Percentiles rank a stretch among this genome's conserved stretches.
Evolutionary conservation across 2,888 invertebrate species (phyloP).

Genomic region (Nebria salina): DNA sequence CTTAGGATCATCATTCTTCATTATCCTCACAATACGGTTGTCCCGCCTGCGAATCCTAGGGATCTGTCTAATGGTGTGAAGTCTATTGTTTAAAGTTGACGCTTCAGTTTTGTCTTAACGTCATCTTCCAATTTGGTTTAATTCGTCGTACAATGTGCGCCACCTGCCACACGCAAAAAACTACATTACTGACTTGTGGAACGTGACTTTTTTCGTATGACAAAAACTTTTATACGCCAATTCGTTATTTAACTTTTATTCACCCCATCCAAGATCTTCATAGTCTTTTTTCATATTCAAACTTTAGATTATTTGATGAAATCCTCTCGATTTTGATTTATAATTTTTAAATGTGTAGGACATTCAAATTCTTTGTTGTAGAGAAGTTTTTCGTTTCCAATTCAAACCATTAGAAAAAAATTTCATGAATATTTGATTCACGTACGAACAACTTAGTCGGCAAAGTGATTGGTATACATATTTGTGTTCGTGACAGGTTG

Average conservation of each 20-base stretch:
- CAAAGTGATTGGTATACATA: no score
- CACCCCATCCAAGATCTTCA: not conserved
- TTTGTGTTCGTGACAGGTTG: no score
- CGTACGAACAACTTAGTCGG: no score
- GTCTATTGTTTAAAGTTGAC: conserved; percentile 47
- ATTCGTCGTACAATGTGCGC: conserved; percentile 35
- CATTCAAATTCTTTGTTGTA: no score
- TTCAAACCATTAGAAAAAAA: no score
- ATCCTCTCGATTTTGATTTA: no score
- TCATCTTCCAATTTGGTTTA: conserved; percentile 44
- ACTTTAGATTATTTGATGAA: not conserved
- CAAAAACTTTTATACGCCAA: not conserved
- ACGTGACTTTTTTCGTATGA: conserved; percentile 1
- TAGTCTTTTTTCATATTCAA: not conserved
- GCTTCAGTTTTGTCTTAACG: conserved; percentile 38
- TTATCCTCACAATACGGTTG: conserved; percentile 58
- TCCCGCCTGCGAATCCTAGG: conserved; percentile 34
- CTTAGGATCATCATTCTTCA: conserved; percentile 61
- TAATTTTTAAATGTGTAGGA: no score
- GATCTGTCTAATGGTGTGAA: conserved; percentile 38
- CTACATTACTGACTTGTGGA: conserved; percentile 4
- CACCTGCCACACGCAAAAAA: conserved; percentile 26
- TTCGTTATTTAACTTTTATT: not conserved
- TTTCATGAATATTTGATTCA: no score
- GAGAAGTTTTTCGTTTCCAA: no score